phyloP scores from a whole-genome alignment of 2,888 invertebrate genomes.

The Hedychridium roseum region DNA sequence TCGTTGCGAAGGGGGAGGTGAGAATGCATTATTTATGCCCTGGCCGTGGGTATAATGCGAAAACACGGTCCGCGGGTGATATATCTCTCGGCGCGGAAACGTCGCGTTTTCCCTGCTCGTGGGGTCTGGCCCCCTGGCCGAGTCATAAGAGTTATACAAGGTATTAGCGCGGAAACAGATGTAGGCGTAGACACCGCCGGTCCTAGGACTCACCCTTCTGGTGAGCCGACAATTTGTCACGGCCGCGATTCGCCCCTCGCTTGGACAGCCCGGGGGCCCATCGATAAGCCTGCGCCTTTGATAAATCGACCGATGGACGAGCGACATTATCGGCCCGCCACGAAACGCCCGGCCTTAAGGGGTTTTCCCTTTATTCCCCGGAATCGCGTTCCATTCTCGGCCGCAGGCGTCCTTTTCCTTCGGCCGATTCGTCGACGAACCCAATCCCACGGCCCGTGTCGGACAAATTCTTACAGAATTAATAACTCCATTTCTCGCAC shows the following conservation, averaged over 20 bases:
- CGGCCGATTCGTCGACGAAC: no score
- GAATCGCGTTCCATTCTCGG: no score
- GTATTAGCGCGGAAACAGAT: slow-evolving; percentile 55
- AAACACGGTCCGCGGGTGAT: slow-evolving; percentile 28
- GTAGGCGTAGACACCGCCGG: slow-evolving; percentile 43
- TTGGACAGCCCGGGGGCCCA: slow-evolving; percentile 28
- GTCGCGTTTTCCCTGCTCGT: no score
- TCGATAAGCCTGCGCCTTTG: slow-evolving; percentile 48
- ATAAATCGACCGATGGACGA: slow-evolving; percentile 58
- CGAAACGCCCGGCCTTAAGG: no score
- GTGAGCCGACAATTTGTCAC: slow-evolving; percentile 51
- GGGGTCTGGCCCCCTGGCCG: slow-evolving; percentile 25
- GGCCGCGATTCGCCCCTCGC: slow-evolving; percentile 11
- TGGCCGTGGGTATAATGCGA: slow-evolving; percentile 22
- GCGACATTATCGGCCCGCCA: slow-evolving; percentile 42
- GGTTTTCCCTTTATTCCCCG: no score
- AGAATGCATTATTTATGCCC: slow-evolving; percentile 34
- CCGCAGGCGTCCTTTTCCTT: no score
- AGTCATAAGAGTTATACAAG: slow-evolving; percentile 49
- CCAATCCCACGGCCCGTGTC: no score
- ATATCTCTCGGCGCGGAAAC: no score
- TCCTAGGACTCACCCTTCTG: slow-evolving; percentile 45
- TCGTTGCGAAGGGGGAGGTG: no score
- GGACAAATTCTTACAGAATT: no score
- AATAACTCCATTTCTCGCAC: no score